A percentile compares a stretch with the other conserved stretches of the same genome.
These are phyloP conservation scores for Scomber japonicus DNA, from an alignment of 2,113 vertebrate species.

Conservation along the genomic window DNA sequence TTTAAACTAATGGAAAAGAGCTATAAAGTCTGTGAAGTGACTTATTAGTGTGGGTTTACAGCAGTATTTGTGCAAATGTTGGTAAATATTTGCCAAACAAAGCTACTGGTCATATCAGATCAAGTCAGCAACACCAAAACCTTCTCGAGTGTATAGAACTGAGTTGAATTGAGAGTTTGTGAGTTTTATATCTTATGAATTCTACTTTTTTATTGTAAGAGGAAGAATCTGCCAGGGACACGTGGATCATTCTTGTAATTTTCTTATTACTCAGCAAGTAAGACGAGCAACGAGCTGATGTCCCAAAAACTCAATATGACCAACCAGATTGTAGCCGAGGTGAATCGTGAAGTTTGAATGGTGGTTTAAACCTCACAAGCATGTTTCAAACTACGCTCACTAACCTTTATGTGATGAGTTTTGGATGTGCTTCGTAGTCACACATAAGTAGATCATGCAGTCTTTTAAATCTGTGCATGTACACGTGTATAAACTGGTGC, in stretches of 20 bases:
- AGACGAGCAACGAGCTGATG: neutral
- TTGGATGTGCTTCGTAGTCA: neutral
- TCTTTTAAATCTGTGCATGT: neutral
- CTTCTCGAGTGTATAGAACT: too few species aligned
- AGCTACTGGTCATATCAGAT: too few species aligned
- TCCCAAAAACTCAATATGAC: neutral
- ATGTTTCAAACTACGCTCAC: slow-evolving; percentile 11
- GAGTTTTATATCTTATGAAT: too few species aligned
- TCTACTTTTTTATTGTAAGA: too few species aligned
- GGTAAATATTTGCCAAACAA: too few species aligned
- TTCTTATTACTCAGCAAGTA: slow-evolving; percentile 7
- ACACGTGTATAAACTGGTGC: neutral
- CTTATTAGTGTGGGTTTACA: too few species aligned
- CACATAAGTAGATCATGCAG: neutral
- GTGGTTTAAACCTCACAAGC: neutral
- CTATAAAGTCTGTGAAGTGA: too few species aligned
- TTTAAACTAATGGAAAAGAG: too few species aligned
- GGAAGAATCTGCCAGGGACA: too few species aligned
- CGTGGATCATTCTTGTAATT: neutral
- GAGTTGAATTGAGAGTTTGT: too few species aligned
- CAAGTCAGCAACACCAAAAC: too few species aligned
- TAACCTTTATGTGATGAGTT: neutral
- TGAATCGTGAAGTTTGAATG: neutral
- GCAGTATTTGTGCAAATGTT: too few species aligned
- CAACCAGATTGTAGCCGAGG: neutral